Conservation (phyloP, 2,113 vertebrate genomes). For the Thunnus thynnus region DNA sequence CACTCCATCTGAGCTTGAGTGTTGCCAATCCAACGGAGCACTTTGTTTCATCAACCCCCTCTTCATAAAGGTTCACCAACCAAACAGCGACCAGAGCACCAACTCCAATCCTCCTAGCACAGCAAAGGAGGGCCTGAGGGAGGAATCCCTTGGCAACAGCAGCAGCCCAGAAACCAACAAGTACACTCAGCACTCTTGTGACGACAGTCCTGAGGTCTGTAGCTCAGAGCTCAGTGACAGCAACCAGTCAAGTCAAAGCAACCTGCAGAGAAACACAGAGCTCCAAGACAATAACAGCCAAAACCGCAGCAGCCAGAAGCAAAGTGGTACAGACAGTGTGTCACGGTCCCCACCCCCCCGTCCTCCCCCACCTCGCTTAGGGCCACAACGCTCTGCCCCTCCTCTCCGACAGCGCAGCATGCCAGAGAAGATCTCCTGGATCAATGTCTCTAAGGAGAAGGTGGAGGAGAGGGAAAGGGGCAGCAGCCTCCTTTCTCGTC, state of each 20-base stretch:
- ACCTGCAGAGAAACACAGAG: background rate
- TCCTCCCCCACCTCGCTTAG: slow-evolving; percentile 69
- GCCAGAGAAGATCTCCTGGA: slow-evolving; percentile 88
- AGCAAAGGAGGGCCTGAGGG: slow-evolving; percentile 6
- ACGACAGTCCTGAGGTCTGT: background rate
- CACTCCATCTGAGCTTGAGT: slow-evolving; percentile 91
- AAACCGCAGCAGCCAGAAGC: background rate
- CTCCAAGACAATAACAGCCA: background rate
- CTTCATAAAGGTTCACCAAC: slow-evolving; percentile 92
- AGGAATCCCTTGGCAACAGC: slow-evolving; percentile 1
- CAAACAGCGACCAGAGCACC: slow-evolving; percentile 78
- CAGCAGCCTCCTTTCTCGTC: slow-evolving; percentile 68
- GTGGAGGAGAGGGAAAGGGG: slow-evolving; percentile 55
- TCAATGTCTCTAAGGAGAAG: slow-evolving; percentile 75
- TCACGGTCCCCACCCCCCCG: slow-evolving; percentile 68
- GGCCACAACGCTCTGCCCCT: background rate
- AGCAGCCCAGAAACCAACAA: background rate
- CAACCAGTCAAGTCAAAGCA: background rate
- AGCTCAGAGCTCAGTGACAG: background rate
- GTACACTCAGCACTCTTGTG: background rate
- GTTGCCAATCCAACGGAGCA: slow-evolving; percentile 92
- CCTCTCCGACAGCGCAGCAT: slow-evolving; percentile 82
- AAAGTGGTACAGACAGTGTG: background rate
- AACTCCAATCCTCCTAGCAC: slow-evolving; percentile 53
- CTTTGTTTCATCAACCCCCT: slow-evolving; percentile 97